Conservation (phyloP, 1,140 invertebrate genomes). For the Heliconius hermathena region DNA sequence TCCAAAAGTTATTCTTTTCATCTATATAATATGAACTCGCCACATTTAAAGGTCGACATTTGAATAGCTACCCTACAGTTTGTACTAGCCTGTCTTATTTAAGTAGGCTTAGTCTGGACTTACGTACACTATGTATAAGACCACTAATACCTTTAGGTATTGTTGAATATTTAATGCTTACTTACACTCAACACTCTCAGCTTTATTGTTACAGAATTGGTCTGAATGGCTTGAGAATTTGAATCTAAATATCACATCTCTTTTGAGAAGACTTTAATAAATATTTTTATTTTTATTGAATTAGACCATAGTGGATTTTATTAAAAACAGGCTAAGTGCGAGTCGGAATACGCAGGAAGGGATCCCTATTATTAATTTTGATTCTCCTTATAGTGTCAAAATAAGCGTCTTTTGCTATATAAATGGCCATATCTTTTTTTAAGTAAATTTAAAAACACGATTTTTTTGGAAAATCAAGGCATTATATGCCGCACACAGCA, state of each 20-base stretch:
- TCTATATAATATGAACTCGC: neutral
- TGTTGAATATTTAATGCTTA: neutral
- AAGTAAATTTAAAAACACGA: too few relatives aligned
- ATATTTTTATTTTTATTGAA: too few relatives aligned
- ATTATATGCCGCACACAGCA: too few relatives aligned
- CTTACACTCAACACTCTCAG: neutral
- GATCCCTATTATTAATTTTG: too few relatives aligned
- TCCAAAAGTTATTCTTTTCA: neutral
- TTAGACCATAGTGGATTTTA: too few relatives aligned
- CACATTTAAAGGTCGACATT: neutral
- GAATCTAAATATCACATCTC: neutral
- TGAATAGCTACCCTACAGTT: neutral
- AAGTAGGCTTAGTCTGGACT: slow-evolving; percentile 8
- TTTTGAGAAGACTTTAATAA: neutral
- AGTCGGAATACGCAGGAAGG: neutral
- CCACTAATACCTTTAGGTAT: neutral
- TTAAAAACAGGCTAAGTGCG: too few relatives aligned
- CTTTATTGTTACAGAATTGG: neutral
- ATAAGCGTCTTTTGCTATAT: too few relatives aligned
- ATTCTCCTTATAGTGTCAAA: too few relatives aligned
- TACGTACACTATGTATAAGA: neutral
- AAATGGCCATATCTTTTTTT: too few relatives aligned
- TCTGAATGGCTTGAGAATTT: neutral
- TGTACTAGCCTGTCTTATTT: neutral
- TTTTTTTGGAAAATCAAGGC: too few relatives aligned